Evolutionary conservation across 2,888 invertebrate genomes (phyloP), one percentile per base, ranked within the genome.

Genomic region (Lasius platythorax): DNA sequence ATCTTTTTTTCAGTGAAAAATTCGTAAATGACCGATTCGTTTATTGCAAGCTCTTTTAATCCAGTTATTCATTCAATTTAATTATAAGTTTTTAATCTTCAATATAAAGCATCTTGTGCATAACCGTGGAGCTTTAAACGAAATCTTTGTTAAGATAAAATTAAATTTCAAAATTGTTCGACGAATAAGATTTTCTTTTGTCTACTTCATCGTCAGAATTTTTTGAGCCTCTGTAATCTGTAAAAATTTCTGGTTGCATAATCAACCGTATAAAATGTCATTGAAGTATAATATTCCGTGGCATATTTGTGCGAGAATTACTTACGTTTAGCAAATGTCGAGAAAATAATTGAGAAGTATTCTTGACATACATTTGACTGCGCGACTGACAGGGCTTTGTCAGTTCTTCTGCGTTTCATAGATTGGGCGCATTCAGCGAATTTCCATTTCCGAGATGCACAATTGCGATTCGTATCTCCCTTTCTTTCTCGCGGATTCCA

Each of bases 371-470:
- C 9, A 33, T 74, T 63, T 33, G 11, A n/a, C n/a, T 33, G 30
- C 30, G 12, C 8, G 15, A 23, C 23, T 37, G 4, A 8, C 43
- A 46, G 46, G 23, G 8, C 30, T 74, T 43, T 40, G 43, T 53
- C n/a, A 58, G 5, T 56, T 28, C 12, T 40, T 68, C 28, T 56
- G 33, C n/a, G 28, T 61, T 33, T 72, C 40, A 43, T 61, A 79
- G 33, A 30, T 68, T 18, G 56, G 12, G 15, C 70, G 23, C 43
- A 58, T 79, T 79, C 79, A 70, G 33, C 72, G 61, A 61, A 79
- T 79, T 79, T 46, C 79, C 43, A 72, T 79, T 79, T 79, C 73
- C 73, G 73, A 50, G n/a, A n/a, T 50, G 73, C 61, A 58, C 72
- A 72, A 72, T 79, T 72, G 72, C 43, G 61, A 79, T 61, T 46